Evolutionary conservation across 2,797 vertebrate species (phyloP).

Genomic region (Garrulus glandarius): DNA sequence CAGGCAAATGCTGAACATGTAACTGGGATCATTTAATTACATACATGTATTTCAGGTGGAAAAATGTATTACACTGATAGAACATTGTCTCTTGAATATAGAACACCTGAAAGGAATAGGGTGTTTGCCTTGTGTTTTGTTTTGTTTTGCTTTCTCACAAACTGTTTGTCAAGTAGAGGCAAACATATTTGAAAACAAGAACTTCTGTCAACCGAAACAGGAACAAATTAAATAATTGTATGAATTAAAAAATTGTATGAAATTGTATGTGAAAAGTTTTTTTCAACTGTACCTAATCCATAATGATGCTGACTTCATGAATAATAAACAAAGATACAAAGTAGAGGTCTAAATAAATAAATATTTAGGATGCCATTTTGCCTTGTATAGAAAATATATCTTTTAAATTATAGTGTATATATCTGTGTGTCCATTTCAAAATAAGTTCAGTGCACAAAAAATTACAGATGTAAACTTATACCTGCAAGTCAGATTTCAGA

Average conservation of each 20-base stretch:
- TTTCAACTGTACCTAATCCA: not conserved
- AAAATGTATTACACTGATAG: not conserved
- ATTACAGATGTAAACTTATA: not conserved
- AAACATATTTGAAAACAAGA: not conserved
- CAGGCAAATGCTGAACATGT: not conserved
- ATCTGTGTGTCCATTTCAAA: not conserved
- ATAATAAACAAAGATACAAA: not conserved
- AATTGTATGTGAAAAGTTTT: not conserved
- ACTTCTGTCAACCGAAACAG: not conserved
- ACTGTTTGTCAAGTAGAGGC: not conserved
- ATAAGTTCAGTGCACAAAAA: not conserved
- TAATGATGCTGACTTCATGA: not conserved
- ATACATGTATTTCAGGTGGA: not conserved
- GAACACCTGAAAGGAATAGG: not conserved
- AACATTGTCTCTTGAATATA: not conserved
- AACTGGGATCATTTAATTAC: not conserved
- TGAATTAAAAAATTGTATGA: not conserved
- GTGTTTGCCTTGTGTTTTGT: not conserved
- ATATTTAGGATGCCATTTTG: not conserved
- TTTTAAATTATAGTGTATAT: not conserved
- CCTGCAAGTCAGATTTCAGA: not conserved
- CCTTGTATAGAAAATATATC: not conserved
- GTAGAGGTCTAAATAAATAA: not conserved
- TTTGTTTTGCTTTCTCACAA: not conserved
- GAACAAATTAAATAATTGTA: not conserved